Evolutionary conservation across 2,888 invertebrate genomes (phyloP).

Genomic region (Uloborus plumipes): DNA sequence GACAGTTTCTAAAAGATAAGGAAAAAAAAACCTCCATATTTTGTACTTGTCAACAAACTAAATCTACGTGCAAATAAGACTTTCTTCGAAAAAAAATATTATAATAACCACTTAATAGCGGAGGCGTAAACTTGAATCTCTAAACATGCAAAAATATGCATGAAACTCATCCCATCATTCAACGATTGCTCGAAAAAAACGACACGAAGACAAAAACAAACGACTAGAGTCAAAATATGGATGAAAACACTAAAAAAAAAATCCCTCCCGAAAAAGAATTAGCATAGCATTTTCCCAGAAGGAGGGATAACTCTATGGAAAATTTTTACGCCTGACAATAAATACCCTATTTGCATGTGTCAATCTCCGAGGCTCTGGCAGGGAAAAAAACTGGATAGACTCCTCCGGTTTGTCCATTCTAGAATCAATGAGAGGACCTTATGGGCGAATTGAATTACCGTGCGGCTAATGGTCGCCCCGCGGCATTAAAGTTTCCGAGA

Average conservation of each 20-base stretch:
- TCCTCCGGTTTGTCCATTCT: not conserved
- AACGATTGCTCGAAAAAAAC: not conserved
- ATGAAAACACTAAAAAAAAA: too few relatives aligned
- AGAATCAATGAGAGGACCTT: conserved; percentile 33
- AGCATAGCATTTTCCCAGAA: too few relatives aligned
- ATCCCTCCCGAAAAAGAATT: too few relatives aligned
- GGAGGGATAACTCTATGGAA: too few relatives aligned
- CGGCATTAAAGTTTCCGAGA: conserved; percentile 4
- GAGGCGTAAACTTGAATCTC: conserved; percentile 37
- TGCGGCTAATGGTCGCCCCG: conserved; percentile 38
- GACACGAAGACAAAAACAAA: too few relatives aligned
- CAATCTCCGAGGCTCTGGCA: conserved; percentile 26
- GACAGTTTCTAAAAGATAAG: too few relatives aligned
- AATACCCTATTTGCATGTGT: conserved; percentile 53
- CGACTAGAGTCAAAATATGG: too few relatives aligned
- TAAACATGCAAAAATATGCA: conserved; percentile 56
- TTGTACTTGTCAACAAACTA: too few relatives aligned
- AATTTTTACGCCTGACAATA: conserved; percentile 34
- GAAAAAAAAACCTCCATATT: too few relatives aligned
- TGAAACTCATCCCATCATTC: conserved; percentile 44
- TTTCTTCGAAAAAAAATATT: too few relatives aligned
- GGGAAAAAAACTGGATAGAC: not conserved
- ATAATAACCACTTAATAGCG: too few relatives aligned
- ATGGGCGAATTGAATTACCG: conserved; percentile 49
- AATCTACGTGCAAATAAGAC: too few relatives aligned